Evolutionary conservation across 2,888 invertebrate genomes (phyloP), one percentile per base, ranked within the genome.

Genomic region (Noctua comes): DNA sequence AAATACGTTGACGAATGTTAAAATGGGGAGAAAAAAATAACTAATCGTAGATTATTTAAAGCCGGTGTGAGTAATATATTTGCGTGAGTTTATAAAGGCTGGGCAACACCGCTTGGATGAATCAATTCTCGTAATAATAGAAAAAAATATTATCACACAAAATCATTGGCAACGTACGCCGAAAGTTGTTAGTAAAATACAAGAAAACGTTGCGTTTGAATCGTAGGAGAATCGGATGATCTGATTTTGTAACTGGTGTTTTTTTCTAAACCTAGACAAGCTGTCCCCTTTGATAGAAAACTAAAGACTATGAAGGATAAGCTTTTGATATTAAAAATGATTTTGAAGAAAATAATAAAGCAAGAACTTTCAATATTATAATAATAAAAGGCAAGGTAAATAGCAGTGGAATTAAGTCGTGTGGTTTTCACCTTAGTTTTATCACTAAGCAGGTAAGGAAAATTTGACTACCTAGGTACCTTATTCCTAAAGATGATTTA

Each of bases 81-180:
- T 57, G 71, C 74, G 80, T 76, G 59, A 46, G 59, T 36, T 43
- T 69, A 80, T 68, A 78, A 74, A 68, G 48, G 46, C 77, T 73
- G 85, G 87, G 87, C 85, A 84, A 87, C 76, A 77, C 87, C 86
- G 79, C 65, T 48, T 24, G 66, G 74, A 86, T 86, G 87, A 86
- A 84, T 86, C 85, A 77, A 86, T 84, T 64, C 74, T 64, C 10
- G 62, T 86, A 82, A 73, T 82, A 76, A 86, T 86, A 86, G 78
- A 86, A 73, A 64, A 84, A 76, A 73, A 74, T 69, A 72, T 68
- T 86, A 73, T 84, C 82, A 77, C 68, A 77, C 71, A 66, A 84
- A 84, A 82, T 75, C 36, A 77, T 84, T 87, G 87, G 79, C 87
- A 79, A 46, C 78, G 46, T n/a, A 18, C 57, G 46, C 69, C 21